Base-by-base conservation (phyloP, 2,113 vertebrate species). In the human region DNA sequence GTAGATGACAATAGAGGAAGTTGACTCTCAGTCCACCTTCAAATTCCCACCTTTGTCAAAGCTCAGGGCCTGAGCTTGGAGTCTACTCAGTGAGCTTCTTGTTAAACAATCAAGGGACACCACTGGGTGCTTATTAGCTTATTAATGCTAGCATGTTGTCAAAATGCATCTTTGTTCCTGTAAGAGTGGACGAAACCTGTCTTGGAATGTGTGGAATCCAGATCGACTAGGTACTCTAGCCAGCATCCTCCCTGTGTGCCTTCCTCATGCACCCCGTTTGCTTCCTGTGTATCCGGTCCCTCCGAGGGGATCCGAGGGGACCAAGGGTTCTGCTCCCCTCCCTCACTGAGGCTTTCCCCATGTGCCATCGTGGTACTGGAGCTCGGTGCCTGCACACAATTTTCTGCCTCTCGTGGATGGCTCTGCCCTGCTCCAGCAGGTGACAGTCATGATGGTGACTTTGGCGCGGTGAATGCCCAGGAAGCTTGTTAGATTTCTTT, bases 321-420 rank as follows among this genome's bases (percentile, higher is more conserved):
- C 30, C 61, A 35, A 57, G 18, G 35, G 30, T 17, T 61, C 32
- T 35, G 25, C 14, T 50, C 27, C 22, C 22, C 40, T 82, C 22
- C 27, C 3, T 57, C 9, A 30, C 2, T 17, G 38, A 73, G 64
- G 61, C 11, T 61, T 20, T 50, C 11, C 17, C 38, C 17, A 13
- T 11, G 2, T 1, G 40, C 32, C 6, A 64, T 2, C 8, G 1
- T 57, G 10, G 32, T 40, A 27, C 50, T 72, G 0, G 0, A n/a
- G 13, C 25, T 90, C 0, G 3, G 23, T 27, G 22, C 4, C 35
- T 9, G 2, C 4, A 22, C 30, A 27, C 3, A 32, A 1, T 2
- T 48, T 55, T 70, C 57, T 66, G 30, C 48, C 25, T 72, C 45
- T 97, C 9, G 9, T 73, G 55, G 16, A 16, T 2, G 16, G 9